Evolutionary conservation across 2,797 vertebrate genomes (phyloP).

Genomic region (Hylomyscus alleni): DNA sequence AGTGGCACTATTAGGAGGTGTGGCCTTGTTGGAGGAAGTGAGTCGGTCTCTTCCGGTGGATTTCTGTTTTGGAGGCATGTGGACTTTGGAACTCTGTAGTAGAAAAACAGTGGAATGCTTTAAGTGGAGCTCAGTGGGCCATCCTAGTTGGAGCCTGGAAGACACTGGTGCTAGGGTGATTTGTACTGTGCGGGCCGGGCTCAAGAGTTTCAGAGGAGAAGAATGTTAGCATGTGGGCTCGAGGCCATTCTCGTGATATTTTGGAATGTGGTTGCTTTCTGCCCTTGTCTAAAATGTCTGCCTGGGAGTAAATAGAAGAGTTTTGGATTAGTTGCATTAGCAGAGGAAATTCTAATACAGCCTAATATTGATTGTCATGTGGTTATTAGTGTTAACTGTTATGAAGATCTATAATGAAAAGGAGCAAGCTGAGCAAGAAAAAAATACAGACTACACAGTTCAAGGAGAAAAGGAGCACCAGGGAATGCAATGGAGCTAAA

Average conservation of each 20-base stretch:
- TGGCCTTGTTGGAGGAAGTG: neutral
- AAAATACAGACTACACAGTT: neutral
- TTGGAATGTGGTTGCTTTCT: neutral
- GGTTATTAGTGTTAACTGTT: neutral
- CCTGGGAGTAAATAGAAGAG: neutral
- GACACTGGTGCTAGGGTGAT: neutral
- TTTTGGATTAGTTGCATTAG: neutral
- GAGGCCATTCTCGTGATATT: neutral
- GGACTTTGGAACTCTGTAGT: neutral
- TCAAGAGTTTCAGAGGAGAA: neutral
- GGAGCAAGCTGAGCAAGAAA: neutral
- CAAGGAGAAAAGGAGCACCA: neutral
- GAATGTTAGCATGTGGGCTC: neutral
- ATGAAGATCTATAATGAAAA: neutral
- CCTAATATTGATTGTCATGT: neutral
- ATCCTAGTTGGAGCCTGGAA: neutral
- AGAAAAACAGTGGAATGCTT: neutral
- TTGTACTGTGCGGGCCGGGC: neutral
- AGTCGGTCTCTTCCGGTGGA: neutral
- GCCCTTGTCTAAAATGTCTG: neutral
- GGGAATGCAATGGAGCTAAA: neutral
- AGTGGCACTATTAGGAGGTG: neutral
- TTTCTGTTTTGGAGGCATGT: neutral
- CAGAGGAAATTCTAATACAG: neutral
- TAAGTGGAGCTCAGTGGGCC: neutral